Conservation (phyloP, 2,113 vertebrate species). For the Bubalus kerabau region DNA sequence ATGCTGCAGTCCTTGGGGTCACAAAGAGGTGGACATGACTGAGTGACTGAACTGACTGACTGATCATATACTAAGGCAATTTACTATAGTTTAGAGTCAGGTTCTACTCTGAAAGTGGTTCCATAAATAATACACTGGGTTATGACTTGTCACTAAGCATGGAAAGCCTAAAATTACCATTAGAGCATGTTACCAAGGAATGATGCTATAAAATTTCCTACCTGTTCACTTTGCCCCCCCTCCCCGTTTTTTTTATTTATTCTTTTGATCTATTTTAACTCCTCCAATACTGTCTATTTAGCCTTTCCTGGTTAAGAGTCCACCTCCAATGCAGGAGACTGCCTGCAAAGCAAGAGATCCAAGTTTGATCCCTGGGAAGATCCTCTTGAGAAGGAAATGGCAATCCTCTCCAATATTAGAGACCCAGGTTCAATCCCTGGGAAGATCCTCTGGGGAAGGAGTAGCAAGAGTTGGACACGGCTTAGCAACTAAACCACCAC, state of each 20-base stretch:
- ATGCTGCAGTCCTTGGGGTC: not conserved
- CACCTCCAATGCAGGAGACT: not conserved
- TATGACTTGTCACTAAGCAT: not conserved
- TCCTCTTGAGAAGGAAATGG: not conserved
- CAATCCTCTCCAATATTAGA: not conserved
- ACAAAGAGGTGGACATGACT: not conserved
- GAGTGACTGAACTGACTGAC: not conserved
- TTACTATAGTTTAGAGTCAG: not conserved
- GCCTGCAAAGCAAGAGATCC: not conserved
- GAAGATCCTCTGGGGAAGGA: not conserved
- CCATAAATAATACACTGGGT: not conserved
- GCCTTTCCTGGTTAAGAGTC: not conserved
- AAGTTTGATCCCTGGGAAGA: not conserved
- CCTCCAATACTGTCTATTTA: not conserved
- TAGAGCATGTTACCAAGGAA: not conserved
- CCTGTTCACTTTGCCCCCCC: not conserved
- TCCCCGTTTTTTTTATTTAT: not conserved
- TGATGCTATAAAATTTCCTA: not conserved
- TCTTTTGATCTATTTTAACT: not conserved
- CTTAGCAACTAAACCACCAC: not conserved
- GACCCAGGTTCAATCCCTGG: not conserved
- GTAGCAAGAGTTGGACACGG: not conserved
- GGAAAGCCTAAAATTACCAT: not conserved
- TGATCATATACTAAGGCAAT: not conserved
- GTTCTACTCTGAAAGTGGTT: not conserved